A percentile compares a stretch with the other conserved stretches of the same genome.
These are phyloP conservation scores for Tragelaphus imberbis DNA, from an alignment of 2,113 vertebrate species.

Conservation along the genomic window DNA sequence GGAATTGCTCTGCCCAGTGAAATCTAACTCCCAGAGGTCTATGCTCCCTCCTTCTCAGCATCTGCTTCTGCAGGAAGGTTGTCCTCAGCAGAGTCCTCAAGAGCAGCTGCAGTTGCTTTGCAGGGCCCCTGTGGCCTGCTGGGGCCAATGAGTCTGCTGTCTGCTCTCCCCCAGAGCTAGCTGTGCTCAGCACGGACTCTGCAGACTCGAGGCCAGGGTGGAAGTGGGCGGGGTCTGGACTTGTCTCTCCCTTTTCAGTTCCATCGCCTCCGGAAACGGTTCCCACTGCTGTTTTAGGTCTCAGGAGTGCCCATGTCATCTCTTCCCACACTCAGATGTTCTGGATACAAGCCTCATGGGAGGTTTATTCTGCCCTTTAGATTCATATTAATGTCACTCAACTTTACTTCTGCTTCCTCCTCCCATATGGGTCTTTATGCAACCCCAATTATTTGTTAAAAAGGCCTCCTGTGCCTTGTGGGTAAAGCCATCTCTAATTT, in stretches of 20 bases:
- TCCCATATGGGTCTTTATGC: rapidly evolving
- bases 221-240: neutral
- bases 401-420: too few relatives aligned
- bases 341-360: neutral
- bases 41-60: neutral
- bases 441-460: neutral
- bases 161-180: neutral
- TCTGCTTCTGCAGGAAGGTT: neutral
- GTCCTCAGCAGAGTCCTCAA: neutral
- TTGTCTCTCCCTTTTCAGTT: too few relatives aligned
- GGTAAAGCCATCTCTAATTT: neutral
- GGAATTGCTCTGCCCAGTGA: neutral
- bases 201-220: rapidly evolving
- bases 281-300: neutral
- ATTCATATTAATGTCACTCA: neutral
- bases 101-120: neutral
- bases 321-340: neutral
- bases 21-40: neutral
- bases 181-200: rapidly evolving
- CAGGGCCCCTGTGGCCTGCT: rapidly evolving
- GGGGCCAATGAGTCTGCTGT: rapidly evolving
- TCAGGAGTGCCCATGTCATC: rapidly evolving
- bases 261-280: rapidly evolving
- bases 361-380: neutral
- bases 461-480: neutral